phyloP scores from a whole-genome alignment of 2,888 invertebrate genomes.

The Spialia ferax region DNA sequence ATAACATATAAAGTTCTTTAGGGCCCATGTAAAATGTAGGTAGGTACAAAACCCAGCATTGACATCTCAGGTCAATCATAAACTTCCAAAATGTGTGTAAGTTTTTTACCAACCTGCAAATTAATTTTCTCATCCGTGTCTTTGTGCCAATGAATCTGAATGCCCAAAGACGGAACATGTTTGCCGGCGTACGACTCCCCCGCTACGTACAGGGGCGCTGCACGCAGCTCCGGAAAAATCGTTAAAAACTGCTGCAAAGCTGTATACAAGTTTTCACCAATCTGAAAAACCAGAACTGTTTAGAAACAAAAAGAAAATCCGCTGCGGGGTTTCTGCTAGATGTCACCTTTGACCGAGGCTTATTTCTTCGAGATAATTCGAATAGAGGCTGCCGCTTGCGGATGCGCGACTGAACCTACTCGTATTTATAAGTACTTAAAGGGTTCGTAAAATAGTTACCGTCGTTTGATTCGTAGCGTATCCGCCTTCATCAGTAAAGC shows the following conservation, averaged over 20 bases:
- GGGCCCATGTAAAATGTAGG: no score
- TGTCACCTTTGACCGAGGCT: no score
- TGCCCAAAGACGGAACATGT: neutral
- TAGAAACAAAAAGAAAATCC: no score
- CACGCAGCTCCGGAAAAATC: neutral
- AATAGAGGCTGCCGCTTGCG: no score
- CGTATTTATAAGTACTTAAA: no score
- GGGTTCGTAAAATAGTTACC: neutral
- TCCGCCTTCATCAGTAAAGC: neutral
- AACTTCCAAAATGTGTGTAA: no score
- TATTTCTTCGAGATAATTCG: no score
- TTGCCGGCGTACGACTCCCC: conserved; percentile 3
- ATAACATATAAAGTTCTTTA: no score
- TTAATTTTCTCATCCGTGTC: neutral
- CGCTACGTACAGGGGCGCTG: neutral
- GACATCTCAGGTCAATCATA: no score
- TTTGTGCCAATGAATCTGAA: neutral
- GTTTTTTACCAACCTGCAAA: neutral
- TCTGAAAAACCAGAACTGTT: neutral
- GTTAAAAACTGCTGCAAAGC: neutral
- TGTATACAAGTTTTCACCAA: neutral
- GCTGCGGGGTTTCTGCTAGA: no score
- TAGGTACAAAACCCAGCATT: no score
- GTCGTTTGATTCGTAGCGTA: neutral
- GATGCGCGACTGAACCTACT: no score